These are phyloP conservation scores for Zophobas atratus DNA, from an alignment of 1,140 invertebrate species.

Conservation along the genomic window DNA sequence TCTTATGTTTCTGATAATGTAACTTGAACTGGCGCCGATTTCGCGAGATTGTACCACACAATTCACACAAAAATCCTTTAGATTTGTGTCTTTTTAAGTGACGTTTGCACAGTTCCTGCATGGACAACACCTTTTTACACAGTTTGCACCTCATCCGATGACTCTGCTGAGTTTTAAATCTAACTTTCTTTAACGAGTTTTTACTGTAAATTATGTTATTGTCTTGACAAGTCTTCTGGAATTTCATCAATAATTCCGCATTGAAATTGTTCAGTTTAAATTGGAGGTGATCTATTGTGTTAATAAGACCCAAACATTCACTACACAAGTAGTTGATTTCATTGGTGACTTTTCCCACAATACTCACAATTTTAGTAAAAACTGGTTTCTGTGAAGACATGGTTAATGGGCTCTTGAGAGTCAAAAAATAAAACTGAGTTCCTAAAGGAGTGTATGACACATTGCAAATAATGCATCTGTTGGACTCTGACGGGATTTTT, in stretches of 20 bases:
- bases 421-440: constrained; percentile 63
- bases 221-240: constrained; percentile 52
- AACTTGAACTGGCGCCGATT: constrained; percentile 43
- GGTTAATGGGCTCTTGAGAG: constrained; percentile 59
- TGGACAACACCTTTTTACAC: constrained; percentile 51
- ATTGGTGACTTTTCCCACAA: constrained; percentile 56
- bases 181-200: neutral
- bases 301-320: constrained; percentile 63
- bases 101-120: constrained; percentile 27
- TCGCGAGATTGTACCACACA: constrained; percentile 48
- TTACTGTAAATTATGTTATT: constrained; percentile 45
- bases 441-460: constrained; percentile 59
- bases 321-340: constrained; percentile 62
- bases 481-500: constrained; percentile 46
- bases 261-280: constrained; percentile 59
- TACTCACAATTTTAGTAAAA: constrained; percentile 57
- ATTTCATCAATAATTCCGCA: constrained; percentile 58
- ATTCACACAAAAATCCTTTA: constrained; percentile 51
- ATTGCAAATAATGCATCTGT: constrained; percentile 62
- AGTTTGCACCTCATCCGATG: constrained; percentile 49
- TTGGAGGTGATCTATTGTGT: constrained; percentile 64
- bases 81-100: constrained; percentile 53
- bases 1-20: constrained; percentile 48
- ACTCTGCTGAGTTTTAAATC: constrained; percentile 26
- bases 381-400: constrained; percentile 64